Percentiles rank a stretch among this genome's conserved stretches.
These are phyloP conservation scores for Ferrisia virgata DNA, from an alignment of 2,888 invertebrate genomes.

Conservation along the genomic window DNA sequence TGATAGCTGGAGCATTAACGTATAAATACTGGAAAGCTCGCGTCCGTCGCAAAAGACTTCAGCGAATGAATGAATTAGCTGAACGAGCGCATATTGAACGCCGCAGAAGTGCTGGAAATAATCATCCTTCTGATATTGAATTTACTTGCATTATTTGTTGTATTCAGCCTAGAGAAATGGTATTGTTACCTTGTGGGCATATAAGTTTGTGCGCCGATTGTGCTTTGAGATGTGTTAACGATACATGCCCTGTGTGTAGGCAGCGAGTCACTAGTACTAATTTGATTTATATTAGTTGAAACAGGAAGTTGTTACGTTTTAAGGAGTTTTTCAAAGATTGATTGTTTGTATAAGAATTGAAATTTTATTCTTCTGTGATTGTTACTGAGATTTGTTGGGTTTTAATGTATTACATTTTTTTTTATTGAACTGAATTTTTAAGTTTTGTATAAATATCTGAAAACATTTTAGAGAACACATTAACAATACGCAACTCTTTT, in stretches of 20 bases:
- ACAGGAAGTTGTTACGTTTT: not conserved
- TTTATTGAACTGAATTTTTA: too few relatives aligned
- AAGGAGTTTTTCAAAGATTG: not conserved
- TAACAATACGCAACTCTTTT: too few relatives aligned
- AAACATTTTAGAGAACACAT: too few relatives aligned
- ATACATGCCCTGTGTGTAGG: constrained; percentile 72
- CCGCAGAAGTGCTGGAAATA: not conserved
- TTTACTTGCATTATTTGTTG: constrained; percentile 33
- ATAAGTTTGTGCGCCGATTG: constrained; percentile 88
- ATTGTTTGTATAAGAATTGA: not conserved
- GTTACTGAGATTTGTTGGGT: too few relatives aligned
- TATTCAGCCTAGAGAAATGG: constrained; percentile 81
- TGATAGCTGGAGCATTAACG: not conserved
- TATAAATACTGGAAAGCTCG: constrained; percentile 13
- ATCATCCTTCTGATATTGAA: not conserved
- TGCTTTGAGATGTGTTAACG: constrained; percentile 64
- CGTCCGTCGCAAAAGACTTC: not conserved
- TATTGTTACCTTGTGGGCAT: constrained; percentile 84
- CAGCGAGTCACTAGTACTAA: constrained; percentile 38
- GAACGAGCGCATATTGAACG: not conserved
- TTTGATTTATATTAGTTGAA: constrained; percentile 16
- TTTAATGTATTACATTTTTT: too few relatives aligned
- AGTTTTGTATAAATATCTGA: too few relatives aligned
- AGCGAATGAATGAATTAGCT: not conserved
- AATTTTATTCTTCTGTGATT: too few relatives aligned